A percentile compares a stretch with the other conserved stretches of the same genome.
Evolutionary conservation across 2,797 vertebrate species (phyloP).

Genomic region (Chiloscyllium punctatum): DNA sequence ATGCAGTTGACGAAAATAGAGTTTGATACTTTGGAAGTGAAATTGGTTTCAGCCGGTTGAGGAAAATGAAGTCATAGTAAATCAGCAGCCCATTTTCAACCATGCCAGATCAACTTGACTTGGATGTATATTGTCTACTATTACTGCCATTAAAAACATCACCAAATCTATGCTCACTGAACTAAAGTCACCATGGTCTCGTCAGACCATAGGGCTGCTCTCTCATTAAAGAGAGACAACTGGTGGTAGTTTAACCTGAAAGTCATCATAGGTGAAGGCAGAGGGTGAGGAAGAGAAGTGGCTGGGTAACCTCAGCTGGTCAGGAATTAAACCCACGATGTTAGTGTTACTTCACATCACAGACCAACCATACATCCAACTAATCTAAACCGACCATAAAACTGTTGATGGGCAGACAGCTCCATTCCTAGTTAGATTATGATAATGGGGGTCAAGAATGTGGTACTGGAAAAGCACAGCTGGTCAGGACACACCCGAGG

Average conservation of each 20-base stretch:
- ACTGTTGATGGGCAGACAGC: background rate
- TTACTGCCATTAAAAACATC: background rate
- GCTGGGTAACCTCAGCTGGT: too few relatives aligned
- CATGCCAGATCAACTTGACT: background rate
- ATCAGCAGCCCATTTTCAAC: background rate
- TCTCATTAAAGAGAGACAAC: too few relatives aligned
- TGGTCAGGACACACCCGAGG: too few relatives aligned
- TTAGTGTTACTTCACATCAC: too few relatives aligned
- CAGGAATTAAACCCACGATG: too few relatives aligned
- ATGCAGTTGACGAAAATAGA: background rate
- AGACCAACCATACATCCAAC: too few relatives aligned
- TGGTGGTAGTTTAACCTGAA: too few relatives aligned
- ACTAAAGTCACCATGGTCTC: background rate
- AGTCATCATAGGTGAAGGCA: too few relatives aligned
- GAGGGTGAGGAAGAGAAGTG: too few relatives aligned
- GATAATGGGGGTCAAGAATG: background rate
- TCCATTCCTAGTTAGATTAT: background rate
- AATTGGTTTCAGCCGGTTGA: background rate
- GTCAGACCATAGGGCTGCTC: too few relatives aligned
- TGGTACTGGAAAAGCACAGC: too few relatives aligned
- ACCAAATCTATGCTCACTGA: background rate
- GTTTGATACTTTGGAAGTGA: background rate
- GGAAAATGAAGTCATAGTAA: background rate
- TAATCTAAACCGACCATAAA: too few relatives aligned
- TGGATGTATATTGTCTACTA: background rate